These are phyloP conservation scores for Eriosoma lanigerum DNA, from an alignment of 1,140 invertebrate species.

Conservation along the genomic window DNA sequence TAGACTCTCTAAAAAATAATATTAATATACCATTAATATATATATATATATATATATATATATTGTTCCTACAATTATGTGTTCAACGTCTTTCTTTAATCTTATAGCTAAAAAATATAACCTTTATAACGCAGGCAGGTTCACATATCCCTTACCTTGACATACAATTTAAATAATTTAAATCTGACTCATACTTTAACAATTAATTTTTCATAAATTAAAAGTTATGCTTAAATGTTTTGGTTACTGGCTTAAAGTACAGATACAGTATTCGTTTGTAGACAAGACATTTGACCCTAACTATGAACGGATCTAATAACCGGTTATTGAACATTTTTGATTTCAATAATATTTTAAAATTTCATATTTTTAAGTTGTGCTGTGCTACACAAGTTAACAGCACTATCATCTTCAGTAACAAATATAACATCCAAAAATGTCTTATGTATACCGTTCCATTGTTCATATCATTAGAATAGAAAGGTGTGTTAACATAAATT, in stretches of 20 bases:
- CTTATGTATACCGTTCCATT: conserved; percentile 46
- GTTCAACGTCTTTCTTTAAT: conserved; percentile 29
- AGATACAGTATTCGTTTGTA: background rate
- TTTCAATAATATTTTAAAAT: conserved; percentile 18
- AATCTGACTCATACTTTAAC: background rate
- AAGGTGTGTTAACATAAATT: conserved; percentile 44
- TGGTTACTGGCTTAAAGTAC: background rate
- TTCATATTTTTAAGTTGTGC: background rate
- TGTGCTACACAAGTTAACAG: background rate
- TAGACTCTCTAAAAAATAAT: background rate
- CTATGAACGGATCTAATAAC: conserved; percentile 34
- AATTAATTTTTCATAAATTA: background rate
- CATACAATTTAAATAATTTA: background rate
- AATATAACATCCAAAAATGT: conserved; percentile 20
- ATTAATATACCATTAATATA: no score
- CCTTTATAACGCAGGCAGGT: background rate
- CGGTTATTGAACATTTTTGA: background rate
- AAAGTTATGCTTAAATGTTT: conserved; percentile 26
- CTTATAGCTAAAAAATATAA: no score
- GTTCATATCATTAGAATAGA: conserved; percentile 51
- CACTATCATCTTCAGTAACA: background rate
- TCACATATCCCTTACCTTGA: background rate
- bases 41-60: background rate
- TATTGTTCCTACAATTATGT: conserved; percentile 47
- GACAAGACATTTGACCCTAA: background rate